phyloP scores from a whole-genome alignment of 2,113 vertebrate genomes.

The Potamarius usumacintae region DNA sequence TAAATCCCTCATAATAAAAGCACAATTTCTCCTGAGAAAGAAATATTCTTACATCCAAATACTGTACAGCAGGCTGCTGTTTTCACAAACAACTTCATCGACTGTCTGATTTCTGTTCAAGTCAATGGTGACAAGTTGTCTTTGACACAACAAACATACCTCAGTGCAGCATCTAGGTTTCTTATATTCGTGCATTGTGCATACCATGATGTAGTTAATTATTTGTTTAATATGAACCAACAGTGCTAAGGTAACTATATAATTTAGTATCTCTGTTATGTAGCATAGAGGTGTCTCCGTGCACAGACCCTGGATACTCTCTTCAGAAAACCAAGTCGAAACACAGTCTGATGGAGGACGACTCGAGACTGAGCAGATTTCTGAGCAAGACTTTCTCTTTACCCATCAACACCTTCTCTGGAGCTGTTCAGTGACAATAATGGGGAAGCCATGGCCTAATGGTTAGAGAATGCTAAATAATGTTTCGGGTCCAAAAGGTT shows the following conservation, averaged over 20 bases:
- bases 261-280: background rate
- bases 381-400: conserved; percentile 77
- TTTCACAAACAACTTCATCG: background rate
- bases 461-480: too few species aligned
- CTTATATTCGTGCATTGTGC: background rate
- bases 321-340: conserved; percentile 65
- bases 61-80: background rate
- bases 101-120: background rate
- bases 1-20: background rate
- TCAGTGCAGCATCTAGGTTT: background rate
- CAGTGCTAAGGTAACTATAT: background rate
- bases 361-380: conserved; percentile 65
- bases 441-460: background rate
- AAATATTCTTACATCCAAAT: background rate
- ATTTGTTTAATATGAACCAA: background rate
- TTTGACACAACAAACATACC: background rate
- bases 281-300: conserved; percentile 82
- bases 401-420: conserved; percentile 87
- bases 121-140: background rate
- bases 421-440: conserved; percentile 70
- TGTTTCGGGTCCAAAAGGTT: too few species aligned
- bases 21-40: background rate
- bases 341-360: conserved; percentile 47
- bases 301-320: conserved; percentile 79
- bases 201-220: background rate